Conservation (phyloP, 2,797 vertebrate species). For the Atherinosoma microstoma region DNA sequence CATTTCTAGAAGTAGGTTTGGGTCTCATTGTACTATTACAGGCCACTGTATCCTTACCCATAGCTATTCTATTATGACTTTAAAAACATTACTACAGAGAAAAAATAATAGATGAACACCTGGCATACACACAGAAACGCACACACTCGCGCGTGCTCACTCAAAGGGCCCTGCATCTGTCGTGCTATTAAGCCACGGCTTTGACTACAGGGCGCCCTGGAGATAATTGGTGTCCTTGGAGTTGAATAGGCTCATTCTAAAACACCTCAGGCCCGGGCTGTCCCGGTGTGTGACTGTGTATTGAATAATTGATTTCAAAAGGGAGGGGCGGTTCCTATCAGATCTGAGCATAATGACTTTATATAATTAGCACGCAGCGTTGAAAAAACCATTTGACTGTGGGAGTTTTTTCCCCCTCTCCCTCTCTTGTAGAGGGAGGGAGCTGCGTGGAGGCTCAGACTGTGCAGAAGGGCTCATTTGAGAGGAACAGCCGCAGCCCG, state of each 20-base stretch:
- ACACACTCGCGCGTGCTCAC: neutral
- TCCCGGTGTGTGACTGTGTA: constrained; percentile 87
- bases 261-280: constrained; percentile 83
- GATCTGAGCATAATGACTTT: constrained; percentile 98
- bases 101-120: constrained; percentile 8
- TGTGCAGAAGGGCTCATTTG: constrained; percentile 49
- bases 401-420: constrained; percentile 42
- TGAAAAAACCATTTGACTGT: constrained; percentile 70
- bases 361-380: constrained; percentile 94
- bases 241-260: constrained; percentile 81
- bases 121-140: neutral
- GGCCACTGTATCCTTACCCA: neutral
- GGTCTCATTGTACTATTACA: neutral
- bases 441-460: constrained; percentile 30
- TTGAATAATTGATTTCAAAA: constrained; percentile 98
- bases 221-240: constrained; percentile 82
- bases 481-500: constrained; percentile 53
- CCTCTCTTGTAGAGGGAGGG: neutral
- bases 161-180: constrained; percentile 44
- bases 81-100: neutral
- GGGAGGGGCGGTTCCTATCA: constrained; percentile 90
- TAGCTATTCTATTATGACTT: constrained; percentile 3
- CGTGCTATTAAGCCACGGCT: constrained; percentile 41
- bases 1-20: neutral
- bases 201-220: constrained; percentile 64